Evolutionary conservation across 1,140 invertebrate species (phyloP), one percentile per base, ranked within the genome.

Genomic region (Druon quercuslanigerum): DNA sequence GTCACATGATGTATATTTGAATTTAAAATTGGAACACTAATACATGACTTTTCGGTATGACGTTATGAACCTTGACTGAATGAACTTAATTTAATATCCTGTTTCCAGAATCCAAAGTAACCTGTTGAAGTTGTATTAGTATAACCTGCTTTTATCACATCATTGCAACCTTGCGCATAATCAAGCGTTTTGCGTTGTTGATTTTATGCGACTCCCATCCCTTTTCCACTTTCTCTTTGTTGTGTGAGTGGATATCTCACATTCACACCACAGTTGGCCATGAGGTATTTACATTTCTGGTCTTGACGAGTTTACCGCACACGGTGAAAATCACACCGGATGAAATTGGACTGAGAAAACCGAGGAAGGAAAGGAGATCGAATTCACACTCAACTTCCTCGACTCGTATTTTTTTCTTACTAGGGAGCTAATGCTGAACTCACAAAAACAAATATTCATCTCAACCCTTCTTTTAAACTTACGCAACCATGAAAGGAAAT

Each of bases 301-400:
- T 46, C 40, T 46, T 33, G 9, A 20, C 33, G 14, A 46, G 60
- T 66, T 40, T 40, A 66, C 60, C 60, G 25, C 4, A 66, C 60
- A 66, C 40, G 60, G 60, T 66, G 40, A 66, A 66, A 66, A 66
- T 66, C 60, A 66, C 33, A 66, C 60, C 60, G 60, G 60, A 66
- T 66, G 60, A 66, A 66, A 66, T 66, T 40, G 60, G 33, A 66
- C 33, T 66, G 60, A 66, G 57, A 66, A 66, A 66, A 66, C 60
- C 25, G 60, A 66, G 60, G 60, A 66, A 66, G 60, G 60, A 66
- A 66, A 46, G 33, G 60, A 66, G 60, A 40, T 66, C 60, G 60
- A 66, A 66, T 66, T 66, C 16, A 40, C 25, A 66, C 25, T 40
- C 25, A 66, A 66, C 60, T 66, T 40, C 60, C 60, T 40, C 33